phyloP scores from a whole-genome alignment of 64 coral and sea anemone species.

The Anthopleura sola region DNA sequence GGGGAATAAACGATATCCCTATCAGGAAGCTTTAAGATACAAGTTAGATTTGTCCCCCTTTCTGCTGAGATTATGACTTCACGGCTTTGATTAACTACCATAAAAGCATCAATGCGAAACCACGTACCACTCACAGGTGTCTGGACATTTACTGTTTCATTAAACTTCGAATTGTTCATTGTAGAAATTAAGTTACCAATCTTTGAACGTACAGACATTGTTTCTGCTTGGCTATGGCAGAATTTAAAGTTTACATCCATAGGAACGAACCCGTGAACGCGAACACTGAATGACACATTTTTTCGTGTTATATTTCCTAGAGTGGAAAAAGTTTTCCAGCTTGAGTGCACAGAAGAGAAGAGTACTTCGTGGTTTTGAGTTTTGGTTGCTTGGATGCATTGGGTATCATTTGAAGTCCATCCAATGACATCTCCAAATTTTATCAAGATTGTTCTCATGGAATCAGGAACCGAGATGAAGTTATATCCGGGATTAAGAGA shows the following conservation, averaged over 20 bases:
- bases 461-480: slow-evolving; percentile 28
- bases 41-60: slow-evolving; percentile 36
- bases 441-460: slow-evolving; percentile 1
- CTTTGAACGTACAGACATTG: not conserved
- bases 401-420: not conserved
- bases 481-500: slow-evolving; percentile 36
- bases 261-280: not conserved
- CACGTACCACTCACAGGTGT: not conserved
- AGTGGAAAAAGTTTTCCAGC: not conserved
- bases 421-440: slow-evolving; percentile 24
- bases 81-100: slow-evolving; percentile 17
- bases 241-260: not conserved
- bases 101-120: not conserved
- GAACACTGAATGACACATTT: slow-evolving; percentile 35
- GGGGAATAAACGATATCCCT: not conserved
- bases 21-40: slow-evolving; percentile 14
- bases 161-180: not conserved
- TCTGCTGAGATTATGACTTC: not conserved
- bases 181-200: not conserved
- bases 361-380: not conserved
- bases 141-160: slow-evolving; percentile 7
- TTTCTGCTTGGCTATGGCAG: not conserved
- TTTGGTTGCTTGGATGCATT: not conserved
- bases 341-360: not conserved
- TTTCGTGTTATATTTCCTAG: not conserved